Conservation (phyloP, 2,888 invertebrate genomes). For the Hydrotaea cyrtoneurina region DNA sequence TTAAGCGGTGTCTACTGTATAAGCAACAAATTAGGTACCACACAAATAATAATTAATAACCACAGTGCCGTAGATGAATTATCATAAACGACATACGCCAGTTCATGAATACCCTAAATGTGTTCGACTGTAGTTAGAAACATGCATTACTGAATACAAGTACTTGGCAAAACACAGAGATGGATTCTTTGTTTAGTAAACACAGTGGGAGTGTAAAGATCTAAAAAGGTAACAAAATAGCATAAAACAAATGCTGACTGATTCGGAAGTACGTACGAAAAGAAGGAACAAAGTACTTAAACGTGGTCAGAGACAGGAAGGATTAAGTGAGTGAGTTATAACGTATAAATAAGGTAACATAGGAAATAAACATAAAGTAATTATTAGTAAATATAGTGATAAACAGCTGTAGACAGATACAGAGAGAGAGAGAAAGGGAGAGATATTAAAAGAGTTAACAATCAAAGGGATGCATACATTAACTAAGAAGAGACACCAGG, state of each 20-base stretch:
- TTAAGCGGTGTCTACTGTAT: too few species aligned
- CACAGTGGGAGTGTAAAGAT: background rate
- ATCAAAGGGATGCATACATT: background rate
- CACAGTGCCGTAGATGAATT: too few species aligned
- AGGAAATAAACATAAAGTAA: conserved; percentile 1
- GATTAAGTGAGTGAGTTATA: conserved; percentile 10
- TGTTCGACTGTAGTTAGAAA: too few species aligned
- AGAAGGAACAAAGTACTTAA: conserved; percentile 29
- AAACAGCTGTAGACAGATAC: background rate
- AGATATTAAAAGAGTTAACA: conserved; percentile 3
- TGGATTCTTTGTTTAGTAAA: conserved; percentile 2
- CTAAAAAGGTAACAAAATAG: conserved; percentile 67
- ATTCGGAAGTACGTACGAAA: conserved; percentile 67
- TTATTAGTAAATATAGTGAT: conserved; percentile 7
- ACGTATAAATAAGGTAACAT: conserved; percentile 13
- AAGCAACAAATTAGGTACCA: too few species aligned
- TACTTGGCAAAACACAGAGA: background rate
- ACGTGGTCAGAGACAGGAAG: conserved; percentile 11
- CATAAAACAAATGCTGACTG: conserved; percentile 78
- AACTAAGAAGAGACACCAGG: background rate
- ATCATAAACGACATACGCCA: too few species aligned
- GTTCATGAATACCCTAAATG: too few species aligned
- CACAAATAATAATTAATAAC: too few species aligned
- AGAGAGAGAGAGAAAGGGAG: conserved; percentile 24
- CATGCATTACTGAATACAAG: conserved; percentile 32